Evolutionary conservation across 2,888 invertebrate species (phyloP).

Genomic region (Seira musarum): DNA sequence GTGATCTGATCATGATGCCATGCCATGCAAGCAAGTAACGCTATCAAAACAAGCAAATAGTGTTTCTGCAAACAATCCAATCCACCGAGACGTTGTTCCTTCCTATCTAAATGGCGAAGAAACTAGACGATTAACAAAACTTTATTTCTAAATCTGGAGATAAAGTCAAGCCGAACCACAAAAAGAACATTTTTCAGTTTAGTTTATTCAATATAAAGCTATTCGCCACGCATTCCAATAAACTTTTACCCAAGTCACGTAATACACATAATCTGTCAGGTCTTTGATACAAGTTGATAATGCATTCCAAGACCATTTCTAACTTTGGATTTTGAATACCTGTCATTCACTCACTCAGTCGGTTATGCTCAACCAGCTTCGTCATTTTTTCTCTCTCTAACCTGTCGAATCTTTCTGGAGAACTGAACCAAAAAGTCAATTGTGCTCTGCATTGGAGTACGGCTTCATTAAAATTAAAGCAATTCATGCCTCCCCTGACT

Average conservation of each 20-base stretch:
- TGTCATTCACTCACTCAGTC: constrained; percentile 7
- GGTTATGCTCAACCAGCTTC: neutral
- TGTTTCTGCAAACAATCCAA: constrained; percentile 3
- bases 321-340: neutral
- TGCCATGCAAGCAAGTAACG: neutral
- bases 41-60: constrained; percentile 2
- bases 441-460: no score
- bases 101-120: neutral
- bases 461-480: no score
- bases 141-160: constrained; percentile 10
- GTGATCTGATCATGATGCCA: neutral
- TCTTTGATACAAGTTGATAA: constrained; percentile 1
- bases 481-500: no score
- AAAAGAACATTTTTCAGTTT: neutral
- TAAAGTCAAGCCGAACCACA: neutral
- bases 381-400: no score
- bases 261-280: neutral
- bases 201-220: neutral
- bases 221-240: constrained; percentile 5
- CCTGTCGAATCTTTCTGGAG: no score
- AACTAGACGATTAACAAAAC: constrained; percentile 2
- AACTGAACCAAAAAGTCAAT: no score
- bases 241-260: constrained; percentile 2
- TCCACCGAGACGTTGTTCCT: neutral
- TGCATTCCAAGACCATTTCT: neutral